phyloP scores from a whole-genome alignment of 2,888 invertebrate species.

The Osmoderma eremita region DNA sequence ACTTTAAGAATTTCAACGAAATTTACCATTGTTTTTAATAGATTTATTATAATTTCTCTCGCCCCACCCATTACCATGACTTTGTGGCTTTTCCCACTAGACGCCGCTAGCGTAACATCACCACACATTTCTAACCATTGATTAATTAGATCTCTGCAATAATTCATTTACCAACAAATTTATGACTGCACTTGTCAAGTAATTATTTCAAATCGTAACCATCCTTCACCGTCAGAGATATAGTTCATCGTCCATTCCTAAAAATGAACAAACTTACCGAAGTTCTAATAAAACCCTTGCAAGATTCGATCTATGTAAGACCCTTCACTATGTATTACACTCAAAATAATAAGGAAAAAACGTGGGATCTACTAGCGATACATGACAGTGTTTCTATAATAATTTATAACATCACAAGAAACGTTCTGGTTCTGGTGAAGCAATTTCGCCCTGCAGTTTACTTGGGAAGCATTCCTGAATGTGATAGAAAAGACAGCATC shows the following conservation, averaged over 20 bases:
- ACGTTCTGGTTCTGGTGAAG: conserved; percentile 84
- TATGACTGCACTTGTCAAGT: too few relatives aligned
- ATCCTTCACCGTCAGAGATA: too few relatives aligned
- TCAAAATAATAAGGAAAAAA: conserved; percentile 79
- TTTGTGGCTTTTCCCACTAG: too few relatives aligned
- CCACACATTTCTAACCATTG: too few relatives aligned
- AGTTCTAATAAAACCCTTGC: conserved; percentile 60
- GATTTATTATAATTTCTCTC: too few relatives aligned
- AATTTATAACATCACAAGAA: conserved; percentile 80
- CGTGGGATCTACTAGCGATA: conserved; percentile 84
- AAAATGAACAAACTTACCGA: conserved; percentile 62
- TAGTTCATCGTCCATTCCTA: conserved; percentile 1
- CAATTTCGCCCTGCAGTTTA: conserved; percentile 94
- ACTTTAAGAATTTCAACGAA: too few relatives aligned
- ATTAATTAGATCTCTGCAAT: too few relatives aligned
- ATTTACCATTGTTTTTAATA: too few relatives aligned
- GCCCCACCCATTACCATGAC: too few relatives aligned
- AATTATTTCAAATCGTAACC: too few relatives aligned
- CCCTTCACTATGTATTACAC: conserved; percentile 78
- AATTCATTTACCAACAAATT: too few relatives aligned
- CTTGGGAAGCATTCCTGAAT: conserved; percentile 72
- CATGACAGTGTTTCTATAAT: conserved; percentile 90
- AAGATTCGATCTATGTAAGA: conserved; percentile 70
- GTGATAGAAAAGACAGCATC: conserved; percentile 66
- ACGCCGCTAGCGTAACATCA: too few relatives aligned